A percentile compares a stretch with the other conserved stretches of the same genome.
phyloP scores from a whole-genome alignment of 1,140 invertebrate species.

The Euschistus heros region DNA sequence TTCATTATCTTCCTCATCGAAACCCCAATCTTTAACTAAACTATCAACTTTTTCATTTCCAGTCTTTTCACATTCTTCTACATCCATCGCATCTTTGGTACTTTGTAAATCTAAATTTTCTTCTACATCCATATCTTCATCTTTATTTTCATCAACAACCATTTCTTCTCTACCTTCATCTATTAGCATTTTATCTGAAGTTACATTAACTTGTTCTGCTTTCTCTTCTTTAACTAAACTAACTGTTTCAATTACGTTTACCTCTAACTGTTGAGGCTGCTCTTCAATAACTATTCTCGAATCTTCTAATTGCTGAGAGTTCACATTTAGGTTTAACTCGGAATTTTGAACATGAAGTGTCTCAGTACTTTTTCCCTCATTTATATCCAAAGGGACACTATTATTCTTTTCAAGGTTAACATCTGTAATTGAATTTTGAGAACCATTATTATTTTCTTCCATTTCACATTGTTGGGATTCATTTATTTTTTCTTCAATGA shows the following conservation, averaged over 20 bases:
- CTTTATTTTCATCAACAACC: not conserved
- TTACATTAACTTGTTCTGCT: not conserved
- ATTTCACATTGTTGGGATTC: too few relatives aligned
- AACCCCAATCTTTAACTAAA: slow-evolving; percentile 23
- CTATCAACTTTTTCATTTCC: slow-evolving; percentile 17
- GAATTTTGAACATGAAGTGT: not conserved
- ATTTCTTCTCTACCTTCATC: slow-evolving; percentile 12
- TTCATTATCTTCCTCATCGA: slow-evolving; percentile 20
- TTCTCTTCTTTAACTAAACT: not conserved
- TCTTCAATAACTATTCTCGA: not conserved
- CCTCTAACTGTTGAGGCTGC: not conserved
- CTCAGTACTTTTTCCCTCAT: too few relatives aligned
- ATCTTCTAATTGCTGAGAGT: not conserved
- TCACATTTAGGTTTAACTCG: not conserved
- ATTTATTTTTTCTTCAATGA: too few relatives aligned
- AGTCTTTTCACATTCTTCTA: slow-evolving; percentile 1
- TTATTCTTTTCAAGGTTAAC: too few relatives aligned
- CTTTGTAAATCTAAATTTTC: slow-evolving; percentile 4
- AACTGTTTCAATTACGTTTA: too few relatives aligned
- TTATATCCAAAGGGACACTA: too few relatives aligned
- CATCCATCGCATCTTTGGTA: not conserved
- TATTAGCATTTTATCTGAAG: slow-evolving; percentile 9
- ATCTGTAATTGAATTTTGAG: too few relatives aligned
- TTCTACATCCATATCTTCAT: slow-evolving; percentile 6
- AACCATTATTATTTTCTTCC: too few relatives aligned